phyloP scores from a whole-genome alignment of 2,797 vertebrate species.

The Semaprochilodus insignis region DNA sequence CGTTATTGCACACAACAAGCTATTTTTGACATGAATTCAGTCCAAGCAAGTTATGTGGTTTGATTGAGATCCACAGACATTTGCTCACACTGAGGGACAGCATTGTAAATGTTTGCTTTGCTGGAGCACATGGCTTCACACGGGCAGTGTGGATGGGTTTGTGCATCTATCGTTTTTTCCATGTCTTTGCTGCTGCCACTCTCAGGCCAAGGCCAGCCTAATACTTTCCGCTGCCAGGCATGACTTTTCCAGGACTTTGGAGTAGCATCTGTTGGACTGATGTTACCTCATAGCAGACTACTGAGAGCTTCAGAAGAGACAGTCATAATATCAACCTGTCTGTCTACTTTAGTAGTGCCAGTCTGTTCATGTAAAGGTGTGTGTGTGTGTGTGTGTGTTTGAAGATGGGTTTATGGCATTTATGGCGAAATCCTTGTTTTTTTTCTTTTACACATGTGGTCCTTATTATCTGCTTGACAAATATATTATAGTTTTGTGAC shows the following conservation, averaged over 20 bases:
- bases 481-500: background rate
- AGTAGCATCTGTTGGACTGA: slow-evolving; percentile 64
- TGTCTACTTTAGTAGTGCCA: slow-evolving; percentile 60
- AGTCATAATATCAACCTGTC: slow-evolving; percentile 55
- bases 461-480: background rate
- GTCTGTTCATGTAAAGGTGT: slow-evolving; percentile 29
- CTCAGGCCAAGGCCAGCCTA: slow-evolving; percentile 68
- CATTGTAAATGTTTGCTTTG: slow-evolving; percentile 64
- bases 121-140: slow-evolving; percentile 71
- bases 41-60: slow-evolving; percentile 11
- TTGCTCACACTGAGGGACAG: slow-evolving; percentile 62
- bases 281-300: slow-evolving; percentile 69
- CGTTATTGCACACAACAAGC: background rate
- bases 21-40: background rate
- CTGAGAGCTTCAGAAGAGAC: slow-evolving; percentile 66
- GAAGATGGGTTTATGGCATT: slow-evolving; percentile 28
- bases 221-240: slow-evolving; percentile 78
- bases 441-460: slow-evolving; percentile 32
- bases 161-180: slow-evolving; percentile 73
- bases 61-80: slow-evolving; percentile 2
- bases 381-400: slow-evolving; percentile 23
- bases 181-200: slow-evolving; percentile 74
- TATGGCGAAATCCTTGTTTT: slow-evolving; percentile 23
- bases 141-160: slow-evolving; percentile 64
- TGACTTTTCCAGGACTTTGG: slow-evolving; percentile 69